Evolutionary conservation across 2,888 invertebrate genomes (phyloP).

Genomic region (Drosophila rellima): DNA sequence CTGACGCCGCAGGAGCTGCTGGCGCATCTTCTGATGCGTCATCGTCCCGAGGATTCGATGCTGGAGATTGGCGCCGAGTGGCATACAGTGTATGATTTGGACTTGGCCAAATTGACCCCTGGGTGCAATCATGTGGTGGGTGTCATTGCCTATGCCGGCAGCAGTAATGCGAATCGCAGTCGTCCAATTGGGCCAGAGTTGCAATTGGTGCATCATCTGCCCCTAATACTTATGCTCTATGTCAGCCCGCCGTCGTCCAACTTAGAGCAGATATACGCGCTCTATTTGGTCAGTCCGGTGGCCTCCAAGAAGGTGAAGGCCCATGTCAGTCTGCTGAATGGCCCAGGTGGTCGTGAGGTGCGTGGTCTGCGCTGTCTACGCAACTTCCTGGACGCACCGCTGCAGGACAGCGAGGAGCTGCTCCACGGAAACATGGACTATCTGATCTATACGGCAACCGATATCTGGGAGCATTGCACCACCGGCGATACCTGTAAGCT

Average conservation of each 20-base stretch:
- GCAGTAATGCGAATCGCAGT: slow-evolving; percentile 26
- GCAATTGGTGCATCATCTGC: slow-evolving; percentile 61
- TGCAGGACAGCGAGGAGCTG: slow-evolving; percentile 45
- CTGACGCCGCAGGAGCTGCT: slow-evolving; percentile 57
- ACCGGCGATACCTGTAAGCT: slow-evolving; percentile 15
- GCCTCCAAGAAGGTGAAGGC: slow-evolving; percentile 41
- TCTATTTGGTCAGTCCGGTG: slow-evolving; percentile 54
- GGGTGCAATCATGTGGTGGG: slow-evolving; percentile 58
- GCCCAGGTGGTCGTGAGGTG: slow-evolving; percentile 19
- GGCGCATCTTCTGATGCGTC: slow-evolving; percentile 55
- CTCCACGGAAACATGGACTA: slow-evolving; percentile 59
- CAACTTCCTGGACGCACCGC: slow-evolving; percentile 49
- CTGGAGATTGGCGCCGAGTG: slow-evolving; percentile 46
- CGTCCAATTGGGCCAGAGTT: slow-evolving; percentile 53
- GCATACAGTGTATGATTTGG: slow-evolving; percentile 42
- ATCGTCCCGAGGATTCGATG: slow-evolving; percentile 58
- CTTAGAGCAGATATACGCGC: slow-evolving; percentile 43
- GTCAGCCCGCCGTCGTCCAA: slow-evolving; percentile 34
- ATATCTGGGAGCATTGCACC: slow-evolving; percentile 37
- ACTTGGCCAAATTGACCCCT: slow-evolving; percentile 41
- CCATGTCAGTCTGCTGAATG: slow-evolving; percentile 42
- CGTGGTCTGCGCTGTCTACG: slow-evolving; percentile 55
- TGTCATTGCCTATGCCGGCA: slow-evolving; percentile 56
- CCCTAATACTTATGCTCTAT: slow-evolving; percentile 56
- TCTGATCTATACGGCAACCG: slow-evolving; percentile 42